Base-by-base conservation (phyloP, 2,797 vertebrate genomes). In the Gephyroberyx darwinii region DNA sequence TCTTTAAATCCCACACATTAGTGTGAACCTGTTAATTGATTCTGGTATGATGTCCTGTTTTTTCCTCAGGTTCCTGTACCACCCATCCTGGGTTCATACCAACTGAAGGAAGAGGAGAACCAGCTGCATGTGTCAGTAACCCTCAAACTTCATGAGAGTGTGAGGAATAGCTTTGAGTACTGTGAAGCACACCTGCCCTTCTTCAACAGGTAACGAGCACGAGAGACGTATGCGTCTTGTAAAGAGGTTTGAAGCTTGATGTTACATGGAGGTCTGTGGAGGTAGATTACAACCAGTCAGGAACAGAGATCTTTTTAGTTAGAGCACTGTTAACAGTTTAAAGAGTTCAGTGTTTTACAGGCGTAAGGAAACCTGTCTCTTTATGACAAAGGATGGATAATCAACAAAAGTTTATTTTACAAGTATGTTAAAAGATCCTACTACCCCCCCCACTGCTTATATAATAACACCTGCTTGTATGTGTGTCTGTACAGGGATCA, bases 101-200 rank as follows among this genome's bases (percentile, higher is more conserved):
- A 96, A 20, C 82, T 99, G 43, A 91, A 90, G 84, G 95, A 95
- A 82, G 91, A 94, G 67, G 93, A 91, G 67, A 86, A 86, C 70
- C 94, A 95, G n/a, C 88, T 97, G 48, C 94, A 91, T 75, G 88
- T 98, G 80, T 90, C 90, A 0, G 88, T 96, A 39, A 93, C 92
- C 79, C 93, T 98, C 76, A 98, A 98, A 86, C 95, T 99, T 85
- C 97, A 98, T 3, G 96, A 99, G 91, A 98, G 96, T 84, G 93
- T 98, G 69, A 97, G 93, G 91, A 98, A 97, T 89, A 93, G 87
- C 80, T 98, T 99, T 93, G 96, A 99, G 65, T 96, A 95, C 89
- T 99, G 96, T 90, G 96, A 97, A 87, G 96, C 95, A 82, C 95
- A 88, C 51, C 89, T 99, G 86, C 96, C 96, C 5, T 98, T 98